Conservation (phyloP, 2,797 vertebrate genomes). For the Orientallactaga sibirica region DNA sequence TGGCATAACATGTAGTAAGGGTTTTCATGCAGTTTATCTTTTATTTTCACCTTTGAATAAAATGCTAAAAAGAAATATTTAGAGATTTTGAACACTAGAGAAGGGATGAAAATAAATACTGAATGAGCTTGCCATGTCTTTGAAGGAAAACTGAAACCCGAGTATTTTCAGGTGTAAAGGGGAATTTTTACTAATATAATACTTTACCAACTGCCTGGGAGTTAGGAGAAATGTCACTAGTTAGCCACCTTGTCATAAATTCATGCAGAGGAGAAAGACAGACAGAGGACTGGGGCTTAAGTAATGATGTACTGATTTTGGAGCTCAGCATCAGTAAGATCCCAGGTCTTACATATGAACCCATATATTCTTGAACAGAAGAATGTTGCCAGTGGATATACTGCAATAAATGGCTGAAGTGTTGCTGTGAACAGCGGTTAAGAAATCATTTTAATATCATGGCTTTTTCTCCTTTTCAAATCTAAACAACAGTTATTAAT, state of each 20-base stretch:
- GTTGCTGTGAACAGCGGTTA: neutral
- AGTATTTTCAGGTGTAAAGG: neutral
- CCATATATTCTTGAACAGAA: neutral
- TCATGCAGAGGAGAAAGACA: neutral
- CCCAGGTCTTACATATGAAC: neutral
- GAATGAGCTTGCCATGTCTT: neutral
- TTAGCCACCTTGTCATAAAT: neutral
- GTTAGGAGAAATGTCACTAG: neutral
- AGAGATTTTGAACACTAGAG: neutral
- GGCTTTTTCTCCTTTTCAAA: neutral
- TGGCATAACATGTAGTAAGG: neutral
- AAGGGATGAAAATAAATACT: neutral
- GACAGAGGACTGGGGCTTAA: neutral
- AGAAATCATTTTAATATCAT: conserved; percentile 46
- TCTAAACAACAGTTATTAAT: conserved; percentile 46
- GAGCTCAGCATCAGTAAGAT: neutral
- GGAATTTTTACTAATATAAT: neutral
- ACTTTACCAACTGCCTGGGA: neutral
- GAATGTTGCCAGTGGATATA: neutral
- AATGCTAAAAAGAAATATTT: neutral
- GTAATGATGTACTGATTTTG: neutral
- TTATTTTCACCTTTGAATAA: neutral
- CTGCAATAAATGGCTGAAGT: neutral
- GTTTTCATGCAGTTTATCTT: neutral
- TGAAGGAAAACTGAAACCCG: neutral